Conservation (phyloP, 2,888 invertebrate genomes). For the Gisinianus flammeolus region DNA sequence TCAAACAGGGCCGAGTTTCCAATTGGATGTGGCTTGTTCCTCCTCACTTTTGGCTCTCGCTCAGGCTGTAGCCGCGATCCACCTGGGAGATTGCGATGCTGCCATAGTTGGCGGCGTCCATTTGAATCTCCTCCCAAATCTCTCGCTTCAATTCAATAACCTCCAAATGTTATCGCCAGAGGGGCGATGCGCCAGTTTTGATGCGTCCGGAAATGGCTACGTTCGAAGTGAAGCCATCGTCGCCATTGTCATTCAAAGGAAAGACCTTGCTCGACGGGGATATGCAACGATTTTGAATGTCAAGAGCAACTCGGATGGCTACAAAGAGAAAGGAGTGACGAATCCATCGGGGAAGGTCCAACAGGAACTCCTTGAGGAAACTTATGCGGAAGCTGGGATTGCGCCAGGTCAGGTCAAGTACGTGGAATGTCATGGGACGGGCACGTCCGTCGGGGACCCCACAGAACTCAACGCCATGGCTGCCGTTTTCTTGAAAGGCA, state of each 20-base stretch:
- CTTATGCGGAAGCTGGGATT: slow-evolving; percentile 72
- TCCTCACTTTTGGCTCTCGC: slow-evolving; percentile 92
- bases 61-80: slow-evolving; percentile 80
- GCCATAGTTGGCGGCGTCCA: slow-evolving; percentile 94
- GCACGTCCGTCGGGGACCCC: slow-evolving; percentile 94
- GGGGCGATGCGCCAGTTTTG: neutral
- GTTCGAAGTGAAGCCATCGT: slow-evolving; percentile 83
- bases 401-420: slow-evolving; percentile 74
- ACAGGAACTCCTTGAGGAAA: slow-evolving; percentile 68
- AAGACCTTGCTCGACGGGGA: slow-evolving; percentile 75
- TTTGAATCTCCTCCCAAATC: slow-evolving; percentile 65
- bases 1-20: slow-evolving; percentile 84
- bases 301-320: slow-evolving; percentile 86
- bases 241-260: slow-evolving; percentile 80
- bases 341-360: slow-evolving; percentile 54
- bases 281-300: slow-evolving; percentile 88
- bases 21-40: slow-evolving; percentile 96
- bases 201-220: slow-evolving; percentile 71
- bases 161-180: neutral
- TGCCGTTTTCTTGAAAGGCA: slow-evolving; percentile 70
- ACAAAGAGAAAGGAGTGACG: too few species aligned
- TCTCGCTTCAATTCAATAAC: neutral
- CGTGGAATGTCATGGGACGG: slow-evolving; percentile 83
- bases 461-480: slow-evolving; percentile 94
- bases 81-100: slow-evolving; percentile 86